Evolutionary conservation across 2,113 vertebrate species (phyloP).

Genomic region (Oncorhynchus gorbuscha): DNA sequence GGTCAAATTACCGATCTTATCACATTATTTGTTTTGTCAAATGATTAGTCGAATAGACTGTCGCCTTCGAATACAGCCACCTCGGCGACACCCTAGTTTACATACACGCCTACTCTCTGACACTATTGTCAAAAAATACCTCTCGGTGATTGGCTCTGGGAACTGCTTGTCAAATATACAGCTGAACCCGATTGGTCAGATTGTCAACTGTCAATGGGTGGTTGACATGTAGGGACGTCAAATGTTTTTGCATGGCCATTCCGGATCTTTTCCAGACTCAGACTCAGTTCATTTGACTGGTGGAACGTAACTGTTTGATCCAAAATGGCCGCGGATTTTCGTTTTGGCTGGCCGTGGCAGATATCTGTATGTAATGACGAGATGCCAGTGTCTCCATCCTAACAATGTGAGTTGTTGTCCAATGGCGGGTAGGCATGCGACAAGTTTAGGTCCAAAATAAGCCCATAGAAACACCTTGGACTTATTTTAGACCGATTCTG

Average conservation of each 20-base stretch:
- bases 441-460: too few species aligned
- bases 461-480: too few species aligned
- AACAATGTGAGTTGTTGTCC: too few species aligned
- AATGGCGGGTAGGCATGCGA: too few species aligned
- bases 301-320: constrained; percentile 30
- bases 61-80: constrained; percentile 79
- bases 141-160: constrained; percentile 34
- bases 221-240: constrained; percentile 48
- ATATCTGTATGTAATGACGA: too few species aligned
- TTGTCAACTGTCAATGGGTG: background rate
- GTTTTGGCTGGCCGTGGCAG: constrained; percentile 15
- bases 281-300: background rate
- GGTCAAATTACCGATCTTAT: constrained; percentile 26
- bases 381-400: too few species aligned
- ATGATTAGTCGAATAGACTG: constrained; percentile 70
- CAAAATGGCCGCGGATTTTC: constrained; percentile 63
- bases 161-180: background rate
- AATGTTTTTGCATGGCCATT: constrained; percentile 48
- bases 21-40: constrained; percentile 25
- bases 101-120: constrained; percentile 56
- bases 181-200: constrained; percentile 50
- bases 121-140: constrained; percentile 40
- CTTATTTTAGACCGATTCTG: too few species aligned
- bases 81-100: constrained; percentile 74
- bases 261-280: constrained; percentile 60